phyloP scores from a whole-genome alignment of 2,113 vertebrate genomes.

The Poeciliopsis prolifica region DNA sequence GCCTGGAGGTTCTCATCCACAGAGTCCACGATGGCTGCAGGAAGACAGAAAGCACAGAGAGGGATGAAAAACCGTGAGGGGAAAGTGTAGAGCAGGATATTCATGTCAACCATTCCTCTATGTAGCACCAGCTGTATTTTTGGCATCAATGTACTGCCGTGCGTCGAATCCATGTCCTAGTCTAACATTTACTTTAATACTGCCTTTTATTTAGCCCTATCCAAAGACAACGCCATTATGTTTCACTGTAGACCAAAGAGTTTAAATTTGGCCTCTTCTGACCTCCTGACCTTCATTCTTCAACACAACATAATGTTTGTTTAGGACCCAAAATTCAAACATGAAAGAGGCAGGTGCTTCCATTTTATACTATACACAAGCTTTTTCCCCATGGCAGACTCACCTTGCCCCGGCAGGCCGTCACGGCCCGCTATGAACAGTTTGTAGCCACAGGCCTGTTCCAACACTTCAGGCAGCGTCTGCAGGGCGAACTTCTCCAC shows the following conservation, averaged over 20 bases:
- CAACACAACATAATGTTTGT: background rate
- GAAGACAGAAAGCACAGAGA: background rate
- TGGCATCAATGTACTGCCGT: background rate
- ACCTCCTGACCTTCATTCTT: background rate
- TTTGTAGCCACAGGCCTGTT: constrained; percentile 86
- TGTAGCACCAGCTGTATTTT: background rate
- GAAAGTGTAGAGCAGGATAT: background rate
- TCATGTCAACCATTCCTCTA: background rate
- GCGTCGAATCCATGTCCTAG: too few relatives aligned
- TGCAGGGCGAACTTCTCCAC: constrained; percentile 81
- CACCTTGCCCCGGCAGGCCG: constrained; percentile 87
- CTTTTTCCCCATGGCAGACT: constrained; percentile 1
- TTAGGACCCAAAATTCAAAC: background rate
- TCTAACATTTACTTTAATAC: background rate
- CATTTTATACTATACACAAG: too few relatives aligned
- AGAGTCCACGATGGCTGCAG: constrained; percentile 79
- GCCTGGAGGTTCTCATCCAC: constrained; percentile 82
- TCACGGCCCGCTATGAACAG: constrained; percentile 91
- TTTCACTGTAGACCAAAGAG: background rate
- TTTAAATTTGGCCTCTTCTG: background rate
- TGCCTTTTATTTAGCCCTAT: background rate
- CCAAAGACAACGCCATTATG: background rate
- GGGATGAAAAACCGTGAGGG: too few relatives aligned
- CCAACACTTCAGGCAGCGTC: constrained; percentile 86
- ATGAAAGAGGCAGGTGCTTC: background rate